These are phyloP conservation scores for Mixornis gularis DNA, from an alignment of 2,113 vertebrate genomes.

Conservation along the genomic window DNA sequence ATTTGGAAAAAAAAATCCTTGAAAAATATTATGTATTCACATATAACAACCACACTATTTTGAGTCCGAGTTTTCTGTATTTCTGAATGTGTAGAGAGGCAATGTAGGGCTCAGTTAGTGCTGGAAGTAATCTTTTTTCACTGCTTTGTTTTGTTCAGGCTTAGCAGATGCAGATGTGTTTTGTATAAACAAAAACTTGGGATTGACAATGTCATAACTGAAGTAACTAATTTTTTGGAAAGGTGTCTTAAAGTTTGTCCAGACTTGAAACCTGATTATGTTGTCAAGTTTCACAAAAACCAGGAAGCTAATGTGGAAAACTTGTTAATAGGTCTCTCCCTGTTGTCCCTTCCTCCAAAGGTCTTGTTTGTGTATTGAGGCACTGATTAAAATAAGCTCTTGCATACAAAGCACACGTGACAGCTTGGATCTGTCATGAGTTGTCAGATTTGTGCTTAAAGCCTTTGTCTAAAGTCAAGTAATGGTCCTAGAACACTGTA, in stretches of 20 bases:
- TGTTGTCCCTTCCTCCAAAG: background rate
- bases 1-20: background rate
- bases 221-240: background rate
- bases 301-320: background rate
- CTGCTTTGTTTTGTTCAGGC: background rate
- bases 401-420: background rate
- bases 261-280: background rate
- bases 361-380: background rate
- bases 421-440: background rate
- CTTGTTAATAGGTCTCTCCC: background rate
- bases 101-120: background rate
- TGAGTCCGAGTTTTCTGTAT: background rate
- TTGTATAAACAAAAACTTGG: background rate
- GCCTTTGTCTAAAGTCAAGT: background rate
- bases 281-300: background rate
- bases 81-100: background rate
- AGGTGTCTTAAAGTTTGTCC: background rate
- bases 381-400: background rate
- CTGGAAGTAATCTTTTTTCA: background rate
- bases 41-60: background rate
- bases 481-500: background rate
- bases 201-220: background rate
- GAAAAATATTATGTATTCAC: background rate
- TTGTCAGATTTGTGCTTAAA: background rate
- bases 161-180: background rate